Percentiles rank a stretch among this genome's conserved stretches.
These are phyloP conservation scores for Geothlypis trichas DNA, from an alignment of 2,113 vertebrate species.

Conservation along the genomic window DNA sequence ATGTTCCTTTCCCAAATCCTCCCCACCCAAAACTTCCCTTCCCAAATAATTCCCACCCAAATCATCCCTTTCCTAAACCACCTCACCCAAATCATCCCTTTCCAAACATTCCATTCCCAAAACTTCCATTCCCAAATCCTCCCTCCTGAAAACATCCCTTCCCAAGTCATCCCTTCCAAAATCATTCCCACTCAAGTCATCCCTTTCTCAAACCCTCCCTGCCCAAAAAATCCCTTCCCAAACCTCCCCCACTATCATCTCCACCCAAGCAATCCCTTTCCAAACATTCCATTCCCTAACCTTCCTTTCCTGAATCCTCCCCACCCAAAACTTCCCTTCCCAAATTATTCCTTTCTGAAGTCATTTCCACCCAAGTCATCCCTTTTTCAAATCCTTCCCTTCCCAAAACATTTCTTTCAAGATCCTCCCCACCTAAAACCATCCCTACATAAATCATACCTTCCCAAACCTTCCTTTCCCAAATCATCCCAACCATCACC, in stretches of 20 bases:
- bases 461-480: background rate
- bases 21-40: no score
- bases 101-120: background rate
- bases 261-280: background rate
- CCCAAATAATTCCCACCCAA: background rate
- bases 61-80: background rate
- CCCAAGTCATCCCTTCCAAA: background rate
- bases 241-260: background rate
- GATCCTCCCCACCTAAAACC: background rate
- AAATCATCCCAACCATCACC: background rate
- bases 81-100: background rate
- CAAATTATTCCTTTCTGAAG: background rate
- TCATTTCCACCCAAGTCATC: background rate
- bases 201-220: background rate
- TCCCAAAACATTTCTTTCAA: background rate
- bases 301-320: background rate
- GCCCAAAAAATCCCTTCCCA: background rate
- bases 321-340: background rate
- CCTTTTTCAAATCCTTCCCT: background rate
- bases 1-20: no score
- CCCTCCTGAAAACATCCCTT: background rate
- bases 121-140: background rate
- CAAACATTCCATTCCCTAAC: background rate
- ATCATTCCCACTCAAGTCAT: background rate
- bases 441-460: background rate